Percentiles rank a stretch among this genome's conserved stretches.
Evolutionary conservation across 2,113 vertebrate species (phyloP).

Genomic region (Bungarus multicinctus): DNA sequence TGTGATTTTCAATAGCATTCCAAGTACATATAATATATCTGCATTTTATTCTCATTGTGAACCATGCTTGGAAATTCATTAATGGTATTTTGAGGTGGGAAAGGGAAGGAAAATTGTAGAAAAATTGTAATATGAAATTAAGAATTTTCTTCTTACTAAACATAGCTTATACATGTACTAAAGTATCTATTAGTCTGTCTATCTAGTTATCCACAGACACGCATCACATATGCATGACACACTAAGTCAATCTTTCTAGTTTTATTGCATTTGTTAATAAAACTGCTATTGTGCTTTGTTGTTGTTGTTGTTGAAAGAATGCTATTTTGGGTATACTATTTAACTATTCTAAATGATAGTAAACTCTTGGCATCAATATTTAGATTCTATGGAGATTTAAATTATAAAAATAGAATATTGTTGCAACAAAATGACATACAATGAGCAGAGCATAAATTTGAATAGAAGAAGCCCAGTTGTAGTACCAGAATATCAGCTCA

Average conservation of each 20-base stretch:
- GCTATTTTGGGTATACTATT: background rate
- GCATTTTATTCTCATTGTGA: background rate
- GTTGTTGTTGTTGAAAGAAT: background rate
- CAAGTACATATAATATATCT: background rate
- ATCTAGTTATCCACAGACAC: background rate
- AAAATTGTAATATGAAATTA: background rate
- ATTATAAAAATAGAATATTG: conserved; percentile 25
- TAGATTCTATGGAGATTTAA: conserved; percentile 15
- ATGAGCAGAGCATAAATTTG: conserved; percentile 9
- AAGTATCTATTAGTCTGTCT: background rate
- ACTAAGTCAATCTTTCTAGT: background rate
- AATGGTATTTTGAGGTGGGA: background rate
- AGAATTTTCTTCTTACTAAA: background rate
- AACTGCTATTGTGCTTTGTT: background rate
- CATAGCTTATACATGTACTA: background rate
- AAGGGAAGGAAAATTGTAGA: background rate
- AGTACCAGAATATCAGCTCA: conserved; percentile 11
- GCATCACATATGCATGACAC: background rate
- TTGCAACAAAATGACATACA: conserved; percentile 13
- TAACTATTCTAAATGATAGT: background rate
- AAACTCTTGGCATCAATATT: conserved; percentile 30
- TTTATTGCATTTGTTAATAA: conserved; percentile 23
- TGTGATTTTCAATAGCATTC: background rate
- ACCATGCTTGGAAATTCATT: background rate
- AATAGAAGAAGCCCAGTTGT: conserved; percentile 8